phyloP scores from a whole-genome alignment of 2,888 invertebrate genomes.

The Steinernema hermaphroditum region DNA sequence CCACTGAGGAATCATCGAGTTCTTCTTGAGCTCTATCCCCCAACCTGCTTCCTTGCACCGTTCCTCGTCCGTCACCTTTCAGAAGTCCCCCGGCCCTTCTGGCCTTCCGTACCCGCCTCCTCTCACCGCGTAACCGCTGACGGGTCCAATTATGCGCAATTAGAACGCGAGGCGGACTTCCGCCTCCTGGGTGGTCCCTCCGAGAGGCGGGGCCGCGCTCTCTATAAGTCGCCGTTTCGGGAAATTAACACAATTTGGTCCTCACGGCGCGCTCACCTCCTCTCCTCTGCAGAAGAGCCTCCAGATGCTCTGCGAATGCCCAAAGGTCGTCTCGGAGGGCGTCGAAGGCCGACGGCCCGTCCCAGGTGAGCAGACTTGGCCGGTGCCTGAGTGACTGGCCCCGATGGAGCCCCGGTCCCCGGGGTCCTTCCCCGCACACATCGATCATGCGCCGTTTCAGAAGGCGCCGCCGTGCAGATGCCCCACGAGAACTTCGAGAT shows the following conservation, averaged over 20 bases:
- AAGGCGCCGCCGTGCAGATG: slow-evolving; percentile 17
- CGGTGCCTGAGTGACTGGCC: too few relatives aligned
- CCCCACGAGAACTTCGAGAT: slow-evolving; percentile 35
- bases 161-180: background rate
- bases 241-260: slow-evolving; percentile 25
- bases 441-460: background rate
- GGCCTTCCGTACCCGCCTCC: too few relatives aligned
- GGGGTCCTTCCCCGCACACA: too few relatives aligned
- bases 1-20: too few relatives aligned
- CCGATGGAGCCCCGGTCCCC: too few relatives aligned
- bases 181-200: background rate
- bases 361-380: too few relatives aligned
- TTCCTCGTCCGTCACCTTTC: too few relatives aligned
- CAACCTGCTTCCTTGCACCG: too few relatives aligned
- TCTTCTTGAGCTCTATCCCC: too few relatives aligned
- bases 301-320: slow-evolving; percentile 20
- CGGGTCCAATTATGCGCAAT: background rate
- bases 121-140: too few relatives aligned
- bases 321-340: background rate
- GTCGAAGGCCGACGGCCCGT: background rate
- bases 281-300: background rate
- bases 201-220: background rate
- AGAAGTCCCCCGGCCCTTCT: too few relatives aligned
- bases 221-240: background rate
- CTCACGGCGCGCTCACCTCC: background rate